Evolutionary conservation across 2,797 vertebrate genomes (phyloP).

Genomic region (Microctenopoma stevenorrisi): DNA sequence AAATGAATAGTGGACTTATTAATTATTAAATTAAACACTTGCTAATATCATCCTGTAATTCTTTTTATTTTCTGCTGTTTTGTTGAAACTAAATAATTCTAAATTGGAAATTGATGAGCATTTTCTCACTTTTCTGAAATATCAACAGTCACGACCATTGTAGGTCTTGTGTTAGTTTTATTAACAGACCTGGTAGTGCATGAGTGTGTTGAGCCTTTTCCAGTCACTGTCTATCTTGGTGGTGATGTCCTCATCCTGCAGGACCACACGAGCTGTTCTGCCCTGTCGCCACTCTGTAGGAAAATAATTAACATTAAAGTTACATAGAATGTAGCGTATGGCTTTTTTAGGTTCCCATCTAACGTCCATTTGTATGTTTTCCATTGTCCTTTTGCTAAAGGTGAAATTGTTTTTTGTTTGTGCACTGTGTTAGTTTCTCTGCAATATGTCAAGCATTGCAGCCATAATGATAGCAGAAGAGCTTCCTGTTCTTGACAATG

Average conservation of each 20-base stretch:
- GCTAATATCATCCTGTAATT: neutral
- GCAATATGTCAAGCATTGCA: slow-evolving; percentile 27
- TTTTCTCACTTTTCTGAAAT: neutral
- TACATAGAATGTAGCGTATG: slow-evolving; percentile 17
- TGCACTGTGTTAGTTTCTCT: slow-evolving; percentile 13
- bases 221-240: slow-evolving; percentile 98
- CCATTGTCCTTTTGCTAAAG: neutral
- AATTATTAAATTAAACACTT: slow-evolving; percentile 5
- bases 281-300: slow-evolving; percentile 95
- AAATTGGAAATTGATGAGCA: no score
- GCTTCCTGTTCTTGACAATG: slow-evolving; percentile 34
- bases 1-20: neutral
- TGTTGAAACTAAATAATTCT: no score
- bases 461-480: slow-evolving; percentile 31
- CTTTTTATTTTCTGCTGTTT: neutral
- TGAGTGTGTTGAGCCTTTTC: slow-evolving; percentile 95
- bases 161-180: neutral
- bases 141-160: neutral
- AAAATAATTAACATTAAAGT: slow-evolving; percentile 23
- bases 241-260: slow-evolving; percentile 98
- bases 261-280: slow-evolving; percentile 91
- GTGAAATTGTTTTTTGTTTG: slow-evolving; percentile 21
- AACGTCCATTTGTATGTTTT: slow-evolving; percentile 11
- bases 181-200: slow-evolving; percentile 92
- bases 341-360: slow-evolving; percentile 19